A percentile compares a stretch with the other conserved stretches of the same genome.
Evolutionary conservation across 2,888 invertebrate genomes (phyloP).

Genomic region (Scaptomyza caliginosa): DNA sequence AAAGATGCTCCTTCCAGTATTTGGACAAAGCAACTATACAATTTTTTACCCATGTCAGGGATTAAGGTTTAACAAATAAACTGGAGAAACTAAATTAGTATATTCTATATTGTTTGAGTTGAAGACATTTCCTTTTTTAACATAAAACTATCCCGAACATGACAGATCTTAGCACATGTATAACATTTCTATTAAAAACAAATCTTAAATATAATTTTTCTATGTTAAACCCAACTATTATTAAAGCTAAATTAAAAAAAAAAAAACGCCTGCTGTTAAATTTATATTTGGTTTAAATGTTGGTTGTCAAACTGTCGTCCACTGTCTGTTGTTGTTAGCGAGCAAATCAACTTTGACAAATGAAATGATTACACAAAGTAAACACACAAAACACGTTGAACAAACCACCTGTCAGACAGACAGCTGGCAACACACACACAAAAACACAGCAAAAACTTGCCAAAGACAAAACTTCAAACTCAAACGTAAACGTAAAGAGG

Average conservation of each 20-base stretch:
- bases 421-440: constrained; percentile 30
- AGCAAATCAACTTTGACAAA: constrained; percentile 75
- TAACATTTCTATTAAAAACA: too few species aligned
- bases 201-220: too few species aligned
- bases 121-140: too few species aligned
- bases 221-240: not conserved
- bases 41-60: too few species aligned
- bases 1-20: too few species aligned
- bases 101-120: too few species aligned
- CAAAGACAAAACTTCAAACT: constrained; percentile 17
- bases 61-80: too few species aligned
- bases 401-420: constrained; percentile 74
- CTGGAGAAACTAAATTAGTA: too few species aligned
- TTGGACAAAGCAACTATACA: too few species aligned
- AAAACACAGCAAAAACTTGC: constrained; percentile 30
- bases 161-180: too few species aligned
- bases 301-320: constrained; percentile 62
- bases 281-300: constrained; percentile 32
- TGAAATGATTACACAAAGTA: constrained; percentile 78
- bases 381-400: constrained; percentile 62
- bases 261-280: constrained; percentile 6
- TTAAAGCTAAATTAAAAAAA: not conserved
- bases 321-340: constrained; percentile 35
- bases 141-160: too few species aligned
- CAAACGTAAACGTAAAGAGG: constrained; percentile 3